A percentile compares a stretch with the other conserved stretches of the same genome.
phyloP scores from a whole-genome alignment of 1,140 invertebrate genomes.

The Brachionus manjavacas region DNA sequence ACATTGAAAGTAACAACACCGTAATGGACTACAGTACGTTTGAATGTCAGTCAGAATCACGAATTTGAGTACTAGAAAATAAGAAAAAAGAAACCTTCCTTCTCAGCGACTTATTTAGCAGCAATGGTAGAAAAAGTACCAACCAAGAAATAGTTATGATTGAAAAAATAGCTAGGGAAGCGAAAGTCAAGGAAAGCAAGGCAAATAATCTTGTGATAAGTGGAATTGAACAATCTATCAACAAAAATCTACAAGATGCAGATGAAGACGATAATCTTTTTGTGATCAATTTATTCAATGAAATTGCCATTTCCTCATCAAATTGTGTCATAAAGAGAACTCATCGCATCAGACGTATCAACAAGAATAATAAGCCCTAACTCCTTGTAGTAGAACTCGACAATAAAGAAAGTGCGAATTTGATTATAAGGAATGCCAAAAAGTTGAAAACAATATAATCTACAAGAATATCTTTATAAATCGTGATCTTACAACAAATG shows the following conservation, averaged over 20 bases:
- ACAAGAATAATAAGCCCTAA: not conserved
- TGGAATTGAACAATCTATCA: not conserved
- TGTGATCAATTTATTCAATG: not conserved
- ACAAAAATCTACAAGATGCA: not conserved
- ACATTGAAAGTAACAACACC: not conserved
- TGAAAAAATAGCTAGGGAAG: not conserved
- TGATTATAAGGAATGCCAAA: not conserved
- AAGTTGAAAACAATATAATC: not conserved
- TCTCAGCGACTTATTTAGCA: not conserved
- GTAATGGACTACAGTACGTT: not conserved
- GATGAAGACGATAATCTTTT: not conserved
- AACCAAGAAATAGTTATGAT: not conserved
- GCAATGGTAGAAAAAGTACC: not conserved
- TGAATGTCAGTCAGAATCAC: not conserved
- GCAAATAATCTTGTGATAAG: not conserved
- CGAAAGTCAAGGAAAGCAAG: not conserved
- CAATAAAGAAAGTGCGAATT: not conserved
- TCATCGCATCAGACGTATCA: not conserved
- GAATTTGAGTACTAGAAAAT: not conserved
- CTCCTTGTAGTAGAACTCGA: not conserved
- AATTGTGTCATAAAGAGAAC: not conserved
- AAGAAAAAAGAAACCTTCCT: not conserved
- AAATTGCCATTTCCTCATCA: not conserved
- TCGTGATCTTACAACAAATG: not conserved
- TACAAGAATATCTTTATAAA: not conserved